Conservation (phyloP, 2,797 vertebrate species). For the Molothrus aeneus region DNA sequence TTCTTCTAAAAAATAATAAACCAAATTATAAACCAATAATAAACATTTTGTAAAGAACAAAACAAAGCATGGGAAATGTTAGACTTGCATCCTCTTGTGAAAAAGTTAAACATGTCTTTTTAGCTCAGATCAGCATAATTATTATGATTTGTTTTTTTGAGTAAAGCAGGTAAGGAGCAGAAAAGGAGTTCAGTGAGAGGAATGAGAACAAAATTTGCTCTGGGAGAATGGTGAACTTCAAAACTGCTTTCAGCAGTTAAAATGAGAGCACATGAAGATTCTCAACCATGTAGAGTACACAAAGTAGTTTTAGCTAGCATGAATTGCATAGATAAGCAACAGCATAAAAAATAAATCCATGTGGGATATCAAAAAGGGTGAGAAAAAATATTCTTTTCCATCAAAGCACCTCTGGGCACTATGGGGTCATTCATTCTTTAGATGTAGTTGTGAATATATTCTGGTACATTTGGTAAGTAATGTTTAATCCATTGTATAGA, state of each 20-base stretch:
- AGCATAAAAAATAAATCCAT: neutral
- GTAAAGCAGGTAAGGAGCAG: neutral
- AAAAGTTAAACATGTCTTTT: neutral
- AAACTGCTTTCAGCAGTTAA: neutral
- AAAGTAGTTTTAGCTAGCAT: neutral
- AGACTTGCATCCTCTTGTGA: neutral
- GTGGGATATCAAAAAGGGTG: neutral
- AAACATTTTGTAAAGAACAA: neutral
- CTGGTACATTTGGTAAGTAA: constrained; percentile 1
- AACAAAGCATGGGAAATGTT: neutral
- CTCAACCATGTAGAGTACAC: neutral
- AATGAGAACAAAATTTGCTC: neutral
- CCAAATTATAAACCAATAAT: neutral
- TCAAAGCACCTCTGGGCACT: neutral
- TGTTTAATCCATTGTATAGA: constrained; percentile 22
- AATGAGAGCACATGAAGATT: neutral
- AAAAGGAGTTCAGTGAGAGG: neutral
- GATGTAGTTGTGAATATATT: neutral
- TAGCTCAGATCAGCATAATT: neutral
- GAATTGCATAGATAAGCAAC: neutral
- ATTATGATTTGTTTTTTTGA: neutral
- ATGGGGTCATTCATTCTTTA: neutral
- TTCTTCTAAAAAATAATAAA: too few species aligned
- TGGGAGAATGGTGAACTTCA: neutral
- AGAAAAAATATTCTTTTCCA: neutral